phyloP scores from a whole-genome alignment of 2,888 invertebrate genomes.

The Euzetes globulus region DNA sequence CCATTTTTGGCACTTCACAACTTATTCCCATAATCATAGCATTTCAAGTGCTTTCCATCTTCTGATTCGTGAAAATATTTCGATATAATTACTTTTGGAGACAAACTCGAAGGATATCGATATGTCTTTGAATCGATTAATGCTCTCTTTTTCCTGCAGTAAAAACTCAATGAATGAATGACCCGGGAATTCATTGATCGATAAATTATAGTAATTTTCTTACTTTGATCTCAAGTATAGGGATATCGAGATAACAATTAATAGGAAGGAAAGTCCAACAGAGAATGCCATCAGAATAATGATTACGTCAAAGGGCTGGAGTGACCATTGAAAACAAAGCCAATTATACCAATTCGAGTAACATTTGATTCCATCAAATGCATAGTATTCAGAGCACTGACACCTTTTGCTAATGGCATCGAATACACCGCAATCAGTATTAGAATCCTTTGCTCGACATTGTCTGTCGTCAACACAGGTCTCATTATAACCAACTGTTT shows the following conservation, averaged over 20 bases:
- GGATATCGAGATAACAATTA: neutral
- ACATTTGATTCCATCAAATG: slow-evolving; percentile 2
- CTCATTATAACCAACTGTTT: slow-evolving; percentile 22
- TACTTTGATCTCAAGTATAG: neutral
- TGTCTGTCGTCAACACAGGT: slow-evolving; percentile 17
- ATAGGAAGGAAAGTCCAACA: neutral
- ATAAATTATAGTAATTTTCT: neutral
- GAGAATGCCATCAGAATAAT: neutral
- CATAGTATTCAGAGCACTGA: slow-evolving; percentile 8
- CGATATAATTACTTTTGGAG: slow-evolving; percentile 1
- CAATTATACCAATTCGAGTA: neutral
- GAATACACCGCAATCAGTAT: neutral
- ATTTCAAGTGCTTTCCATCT: neutral
- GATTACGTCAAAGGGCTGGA: neutral
- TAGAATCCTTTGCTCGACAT: neutral
- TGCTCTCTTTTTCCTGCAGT: neutral
- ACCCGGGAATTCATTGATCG: neutral
- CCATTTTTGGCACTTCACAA: neutral
- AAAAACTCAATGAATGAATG: neutral
- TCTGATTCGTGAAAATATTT: slow-evolving; percentile 10
- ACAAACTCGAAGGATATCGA: neutral
- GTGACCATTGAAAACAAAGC: neutral
- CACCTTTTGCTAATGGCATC: slow-evolving; percentile 4
- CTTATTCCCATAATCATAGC: neutral
- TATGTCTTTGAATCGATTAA: neutral